Evolutionary conservation across 2,888 invertebrate genomes (phyloP).

Genomic region (Hedya salicella): DNA sequence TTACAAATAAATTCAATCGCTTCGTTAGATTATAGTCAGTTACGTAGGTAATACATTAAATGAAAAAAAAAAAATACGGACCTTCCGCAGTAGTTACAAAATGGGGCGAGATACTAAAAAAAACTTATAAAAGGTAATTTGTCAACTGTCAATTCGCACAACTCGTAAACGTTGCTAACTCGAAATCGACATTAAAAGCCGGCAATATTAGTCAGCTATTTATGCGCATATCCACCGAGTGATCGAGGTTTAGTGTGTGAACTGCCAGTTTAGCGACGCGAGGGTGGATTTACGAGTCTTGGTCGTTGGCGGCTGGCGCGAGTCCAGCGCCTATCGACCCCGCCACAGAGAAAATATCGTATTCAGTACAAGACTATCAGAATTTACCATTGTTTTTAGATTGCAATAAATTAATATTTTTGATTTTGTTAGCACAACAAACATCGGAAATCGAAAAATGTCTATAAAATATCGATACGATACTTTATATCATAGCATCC

Average conservation of each 20-base stretch:
- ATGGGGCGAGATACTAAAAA: no score
- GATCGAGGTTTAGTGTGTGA: conserved; percentile 48
- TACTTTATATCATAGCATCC: no score
- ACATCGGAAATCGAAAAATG: no score
- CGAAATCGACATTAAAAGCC: conserved; percentile 29
- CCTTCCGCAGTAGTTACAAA: no score
- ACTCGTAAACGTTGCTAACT: conserved; percentile 32
- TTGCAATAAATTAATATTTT: no score
- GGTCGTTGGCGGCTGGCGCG: conserved; percentile 76
- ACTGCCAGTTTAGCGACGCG: conserved; percentile 62
- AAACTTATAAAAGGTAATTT: conserved; percentile 15
- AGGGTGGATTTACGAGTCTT: conserved; percentile 77
- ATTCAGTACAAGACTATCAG: neutral
- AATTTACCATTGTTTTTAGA: no score
- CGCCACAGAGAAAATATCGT: conserved; percentile 19
- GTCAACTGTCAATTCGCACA: conserved; percentile 8
- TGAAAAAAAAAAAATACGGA: no score
- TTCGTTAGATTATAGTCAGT: no score
- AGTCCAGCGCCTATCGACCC: conserved; percentile 83
- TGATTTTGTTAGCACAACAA: no score
- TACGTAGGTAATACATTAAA: no score
- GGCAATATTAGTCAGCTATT: conserved; percentile 32
- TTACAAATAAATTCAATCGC: no score
- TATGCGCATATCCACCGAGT: conserved; percentile 39
- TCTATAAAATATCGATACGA: no score